Evolutionary conservation across 2,888 invertebrate species (phyloP), one percentile per base, ranked within the genome.

Genomic region (Zaprionus bogoriensis): DNA sequence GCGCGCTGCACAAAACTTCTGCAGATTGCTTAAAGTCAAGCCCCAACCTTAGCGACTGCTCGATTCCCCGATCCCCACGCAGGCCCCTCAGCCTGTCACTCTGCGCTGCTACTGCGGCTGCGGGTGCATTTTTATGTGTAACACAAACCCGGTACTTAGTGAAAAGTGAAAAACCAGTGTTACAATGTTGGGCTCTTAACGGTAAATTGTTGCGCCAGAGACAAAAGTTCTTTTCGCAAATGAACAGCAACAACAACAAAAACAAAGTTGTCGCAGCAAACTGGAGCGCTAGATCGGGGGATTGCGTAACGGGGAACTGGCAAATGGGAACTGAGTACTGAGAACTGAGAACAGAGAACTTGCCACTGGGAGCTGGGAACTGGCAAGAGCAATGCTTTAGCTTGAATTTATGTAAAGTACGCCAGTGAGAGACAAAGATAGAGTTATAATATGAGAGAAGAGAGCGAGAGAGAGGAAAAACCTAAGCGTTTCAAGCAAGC

Each of bases 161-260:
- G 80, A 74, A 83, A 80, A 80, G 80, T 79, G 83, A 82, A 77
- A 83, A 80, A 82, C 80, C 80, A 79, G 80, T 79, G 80, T 80
- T 62, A 80, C 80, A 80, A 77, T 80, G 80, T 82, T 80, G 74
- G 74, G 80, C 80, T 80, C 72, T 80, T 80, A 77, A 70, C 77
- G 74, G 67, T 83, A 80, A 80, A 83, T 83, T 80, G 80, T 79
- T 83, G 83, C 69, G 63, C 65, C 62, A 70, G 69, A 83, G 77
- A 83, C 80, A 82, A 77, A 79, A 82, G 27, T 62, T 51, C 23
- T 22, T 57, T 44, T 67, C 61, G 60, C 66, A 77, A 79, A 80
- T 79, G 83, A 79, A 74, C 67, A 66, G 46, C 64, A 51, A 10
- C 27, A 39, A n/a, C 52, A 53, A 45, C 41, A 72, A 64, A 75